Base-by-base conservation (phyloP, 1,140 invertebrate genomes). In the Drosophila burlai region DNA sequence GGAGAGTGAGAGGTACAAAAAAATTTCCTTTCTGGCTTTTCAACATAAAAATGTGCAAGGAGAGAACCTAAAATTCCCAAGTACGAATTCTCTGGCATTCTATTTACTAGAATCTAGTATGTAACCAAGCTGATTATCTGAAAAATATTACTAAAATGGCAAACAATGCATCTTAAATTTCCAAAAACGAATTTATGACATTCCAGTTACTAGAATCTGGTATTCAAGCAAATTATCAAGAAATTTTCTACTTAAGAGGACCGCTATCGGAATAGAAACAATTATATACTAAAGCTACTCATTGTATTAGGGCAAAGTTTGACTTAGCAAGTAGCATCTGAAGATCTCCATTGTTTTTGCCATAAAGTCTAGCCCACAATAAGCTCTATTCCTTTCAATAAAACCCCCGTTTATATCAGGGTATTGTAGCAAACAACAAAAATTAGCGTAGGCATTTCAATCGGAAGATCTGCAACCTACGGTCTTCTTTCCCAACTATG, bases 381-480 rank as follows among this genome's bases (percentile, higher is more conserved):
- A 38, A 38, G 1, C 52, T 55, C 18, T 16, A 54, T 55, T 24
- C 18, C 18, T 10, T 4, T 38, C 52, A 38, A 55, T 55, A 38
- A 55, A 36, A n/a, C 34, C 34, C 52, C 52, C 21, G 24, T 38
- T 57, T 13, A 46, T 18, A 4, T 46, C 38, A 31, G 40, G 26
- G 40, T 26, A 58, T 45, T 26, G 43, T 13, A 50, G 11, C 10
- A 21, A 3, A 60, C 7, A 50, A 13, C n/a, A 31, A 60, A 61
- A 31, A 52, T 52, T 34, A 34, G 45, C 45, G 59, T 50, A 61
- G 29, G 18, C 58, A 2, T 21, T 50, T 29, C 58, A 50, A 61
- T 40, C 54, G 26, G 71, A 42, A 46, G 29, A 29, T 65, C 42
- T 74, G 26, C 61, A 71, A 38, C 65, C 60, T 36, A 49, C 65